Percentiles rank a stretch among this genome's conserved stretches.
Conservation (phyloP, 2,888 invertebrate species). For the Embidobia sp. region DNA sequence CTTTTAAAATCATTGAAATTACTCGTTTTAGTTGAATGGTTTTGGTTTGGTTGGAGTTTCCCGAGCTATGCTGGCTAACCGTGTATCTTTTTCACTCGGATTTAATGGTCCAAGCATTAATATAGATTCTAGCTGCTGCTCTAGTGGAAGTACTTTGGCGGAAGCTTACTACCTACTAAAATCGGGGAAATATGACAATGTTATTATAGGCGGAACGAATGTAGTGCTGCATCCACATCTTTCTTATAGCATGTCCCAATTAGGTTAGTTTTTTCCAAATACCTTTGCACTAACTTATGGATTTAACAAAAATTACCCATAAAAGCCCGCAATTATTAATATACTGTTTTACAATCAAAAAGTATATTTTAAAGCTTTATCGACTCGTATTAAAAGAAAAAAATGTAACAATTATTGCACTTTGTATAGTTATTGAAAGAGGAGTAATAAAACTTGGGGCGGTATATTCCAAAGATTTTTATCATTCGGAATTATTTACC, state of each 20-base stretch:
- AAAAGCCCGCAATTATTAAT: too few species aligned
- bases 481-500: too few species aligned
- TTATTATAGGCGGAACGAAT: constrained; percentile 54
- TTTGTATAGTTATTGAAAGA: too few species aligned
- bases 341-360: too few species aligned
- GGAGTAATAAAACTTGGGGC: too few species aligned
- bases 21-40: constrained; percentile 52
- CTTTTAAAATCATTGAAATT: constrained; percentile 16
- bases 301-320: too few species aligned
- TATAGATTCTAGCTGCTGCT: constrained; percentile 47
- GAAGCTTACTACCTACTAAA: constrained; percentile 59
- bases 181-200: constrained; percentile 52
- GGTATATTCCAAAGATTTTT: too few species aligned
- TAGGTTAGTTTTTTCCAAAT: constrained; percentile 56
- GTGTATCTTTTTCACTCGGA: constrained; percentile 63
- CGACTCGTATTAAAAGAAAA: too few species aligned
- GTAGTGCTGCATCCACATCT: constrained; percentile 59
- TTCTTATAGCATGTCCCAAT: constrained; percentile 50
- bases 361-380: too few species aligned
- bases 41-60: constrained; percentile 60
- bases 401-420: too few species aligned
- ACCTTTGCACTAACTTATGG: not conserved
- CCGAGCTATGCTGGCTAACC: constrained; percentile 64
- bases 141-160: constrained; percentile 46
- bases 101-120: constrained; percentile 62